A percentile compares a stretch with the other conserved stretches of the same genome.
Conservation (phyloP, 2,113 vertebrate species). For the Cranoglanis bouderius region DNA sequence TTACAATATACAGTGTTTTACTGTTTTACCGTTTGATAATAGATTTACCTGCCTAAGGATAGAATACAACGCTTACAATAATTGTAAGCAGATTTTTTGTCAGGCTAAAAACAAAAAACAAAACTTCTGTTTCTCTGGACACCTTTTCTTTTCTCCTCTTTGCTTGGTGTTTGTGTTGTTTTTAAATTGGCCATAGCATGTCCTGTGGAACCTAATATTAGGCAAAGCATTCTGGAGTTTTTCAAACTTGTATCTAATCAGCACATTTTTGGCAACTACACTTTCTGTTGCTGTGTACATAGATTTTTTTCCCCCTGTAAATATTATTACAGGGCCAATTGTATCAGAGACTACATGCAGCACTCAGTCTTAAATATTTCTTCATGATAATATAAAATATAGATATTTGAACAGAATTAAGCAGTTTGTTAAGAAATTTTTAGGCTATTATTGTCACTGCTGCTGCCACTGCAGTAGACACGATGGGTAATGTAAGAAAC, state of each 20-base stretch:
- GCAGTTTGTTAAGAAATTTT: no score
- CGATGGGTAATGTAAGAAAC: not conserved
- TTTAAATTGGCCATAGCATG: no score
- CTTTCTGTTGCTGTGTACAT: no score
- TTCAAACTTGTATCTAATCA: no score
- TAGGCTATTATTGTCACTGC: no score
- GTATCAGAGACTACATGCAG: no score
- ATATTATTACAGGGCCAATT: no score
- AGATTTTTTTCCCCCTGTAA: no score
- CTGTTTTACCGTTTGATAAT: not conserved
- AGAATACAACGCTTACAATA: not conserved
- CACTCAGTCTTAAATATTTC: not conserved
- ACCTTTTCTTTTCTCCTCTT: not conserved
- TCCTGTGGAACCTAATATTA: no score
- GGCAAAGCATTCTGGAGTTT: not conserved
- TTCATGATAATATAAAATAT: not conserved
- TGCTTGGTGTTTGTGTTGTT: not conserved
- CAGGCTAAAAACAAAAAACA: not conserved
- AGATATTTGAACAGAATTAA: no score
- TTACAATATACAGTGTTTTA: not conserved
- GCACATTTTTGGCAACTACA: no score
- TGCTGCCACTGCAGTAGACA: no score
- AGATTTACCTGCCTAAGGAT: not conserved
- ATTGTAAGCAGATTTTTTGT: not conserved
- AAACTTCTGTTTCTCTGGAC: not conserved